These are phyloP conservation scores for Ctenosaura bakeri DNA, from an alignment of 2,797 vertebrate species.

Conservation along the genomic window DNA sequence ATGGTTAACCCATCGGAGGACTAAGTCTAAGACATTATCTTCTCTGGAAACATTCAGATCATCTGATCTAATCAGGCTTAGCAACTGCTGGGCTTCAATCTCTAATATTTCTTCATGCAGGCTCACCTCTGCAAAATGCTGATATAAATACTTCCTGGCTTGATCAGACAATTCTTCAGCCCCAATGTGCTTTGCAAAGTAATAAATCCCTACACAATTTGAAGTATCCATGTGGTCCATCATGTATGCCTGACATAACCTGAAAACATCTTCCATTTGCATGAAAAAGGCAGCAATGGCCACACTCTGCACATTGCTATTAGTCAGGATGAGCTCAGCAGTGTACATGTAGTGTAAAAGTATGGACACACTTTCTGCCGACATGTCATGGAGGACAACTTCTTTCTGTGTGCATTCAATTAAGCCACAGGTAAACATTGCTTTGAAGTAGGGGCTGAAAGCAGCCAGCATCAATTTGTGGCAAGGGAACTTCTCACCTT, in stretches of 20 bases:
- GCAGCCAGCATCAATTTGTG: slow-evolving; percentile 92
- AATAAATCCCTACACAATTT: slow-evolving; percentile 95
- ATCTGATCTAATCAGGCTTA: slow-evolving; percentile 89
- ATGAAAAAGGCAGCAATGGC: slow-evolving; percentile 92
- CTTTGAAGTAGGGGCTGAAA: slow-evolving; percentile 97
- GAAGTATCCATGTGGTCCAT: slow-evolving; percentile 94
- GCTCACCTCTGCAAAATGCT: slow-evolving; percentile 95
- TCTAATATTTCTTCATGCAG: slow-evolving; percentile 94
- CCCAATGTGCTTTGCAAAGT: slow-evolving; percentile 94
- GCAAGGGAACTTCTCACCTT: slow-evolving; percentile 92
- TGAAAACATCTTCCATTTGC: slow-evolving; percentile 95
- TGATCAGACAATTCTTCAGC: slow-evolving; percentile 91
- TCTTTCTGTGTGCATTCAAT: slow-evolving; percentile 89
- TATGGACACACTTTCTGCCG: slow-evolving; percentile 88
- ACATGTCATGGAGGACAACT: slow-evolving; percentile 87
- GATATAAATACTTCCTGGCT: slow-evolving; percentile 87
- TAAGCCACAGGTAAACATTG: slow-evolving; percentile 98
- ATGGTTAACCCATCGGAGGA: slow-evolving; percentile 92
- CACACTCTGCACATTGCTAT: slow-evolving; percentile 91
- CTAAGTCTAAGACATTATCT: slow-evolving; percentile 94
- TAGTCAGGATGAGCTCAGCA: slow-evolving; percentile 86
- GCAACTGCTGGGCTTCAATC: slow-evolving; percentile 90
- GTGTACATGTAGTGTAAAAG: slow-evolving; percentile 94
- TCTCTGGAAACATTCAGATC: slow-evolving; percentile 95
- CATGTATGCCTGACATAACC: slow-evolving; percentile 91